A percentile compares a stretch with the other conserved stretches of the same genome.
phyloP scores from a whole-genome alignment of 2,113 vertebrate species.

The Chloropsis cyanopogon region DNA sequence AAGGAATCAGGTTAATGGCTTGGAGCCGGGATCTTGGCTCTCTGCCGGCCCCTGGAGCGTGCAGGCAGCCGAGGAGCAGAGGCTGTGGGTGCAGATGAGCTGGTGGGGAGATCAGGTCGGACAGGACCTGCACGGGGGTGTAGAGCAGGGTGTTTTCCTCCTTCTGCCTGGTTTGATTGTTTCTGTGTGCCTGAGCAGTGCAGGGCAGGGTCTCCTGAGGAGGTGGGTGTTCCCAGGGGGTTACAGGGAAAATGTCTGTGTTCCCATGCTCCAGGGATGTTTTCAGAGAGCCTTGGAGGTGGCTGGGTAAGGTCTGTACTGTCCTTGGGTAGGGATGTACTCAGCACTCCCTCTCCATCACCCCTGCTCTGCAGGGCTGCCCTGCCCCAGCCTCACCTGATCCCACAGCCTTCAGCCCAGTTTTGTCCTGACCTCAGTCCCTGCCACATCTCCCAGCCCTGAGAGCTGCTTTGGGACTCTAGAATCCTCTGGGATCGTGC shows the following conservation, averaged over 20 bases:
- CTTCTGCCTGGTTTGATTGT: neutral
- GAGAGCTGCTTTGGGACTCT: neutral
- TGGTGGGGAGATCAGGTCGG: neutral
- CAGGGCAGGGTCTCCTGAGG: neutral
- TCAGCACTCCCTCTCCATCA: neutral
- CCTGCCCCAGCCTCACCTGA: neutral
- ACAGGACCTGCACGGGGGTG: neutral
- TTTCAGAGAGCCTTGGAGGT: neutral
- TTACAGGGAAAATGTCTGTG: neutral
- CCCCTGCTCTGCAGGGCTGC: fast-evolving
- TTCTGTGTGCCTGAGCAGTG: neutral
- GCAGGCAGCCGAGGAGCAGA: neutral
- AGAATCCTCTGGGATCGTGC: neutral
- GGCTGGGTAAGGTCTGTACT: neutral
- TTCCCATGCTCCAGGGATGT: neutral
- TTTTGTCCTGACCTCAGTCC: neutral
- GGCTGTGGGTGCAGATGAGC: neutral
- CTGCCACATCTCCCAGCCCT: neutral
- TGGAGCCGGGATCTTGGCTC: neutral
- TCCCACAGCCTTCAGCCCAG: neutral
- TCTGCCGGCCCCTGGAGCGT: fast-evolving
- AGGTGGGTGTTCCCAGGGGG: neutral
- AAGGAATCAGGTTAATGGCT: neutral
- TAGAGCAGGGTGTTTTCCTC: neutral
- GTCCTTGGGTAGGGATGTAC: neutral